Base-by-base conservation (phyloP, 2,888 invertebrate genomes). In the Philhelius pedissequus region DNA sequence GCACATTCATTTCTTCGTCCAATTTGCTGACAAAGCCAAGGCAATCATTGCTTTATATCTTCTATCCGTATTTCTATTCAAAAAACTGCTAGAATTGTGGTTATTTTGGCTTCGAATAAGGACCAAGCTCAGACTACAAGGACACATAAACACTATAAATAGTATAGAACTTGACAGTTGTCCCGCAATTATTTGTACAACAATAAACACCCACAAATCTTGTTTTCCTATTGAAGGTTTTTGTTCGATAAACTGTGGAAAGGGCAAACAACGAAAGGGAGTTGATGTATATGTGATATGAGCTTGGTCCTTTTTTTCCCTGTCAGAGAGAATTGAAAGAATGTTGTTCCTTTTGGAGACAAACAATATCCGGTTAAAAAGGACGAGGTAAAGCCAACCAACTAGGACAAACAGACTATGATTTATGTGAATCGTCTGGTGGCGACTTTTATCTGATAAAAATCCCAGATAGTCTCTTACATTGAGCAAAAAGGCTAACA, bases 151-250 rank as follows among this genome's bases (percentile, higher is more conserved):
- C 40, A 25, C 22, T 15, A 48, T 11, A 48, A 20, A 15, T n/a
- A 8, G 56, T 32, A 81, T 48, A 50, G 35, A 35, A 77, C 73
- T 82, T 82, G 82, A 83, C 79, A 83, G 83, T 79, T 83, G 64
- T 83, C 74, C 74, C 79, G 79, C 83, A 83, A 83, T 83, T 83
- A 83, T 83, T 83, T 83, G 78, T 83, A 79, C 79, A 83, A 83
- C 83, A 83, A 83, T 79, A 83, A 83, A 83, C 79, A 78, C 79
- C 74, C 78, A 79, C 83, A 83, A 74, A 79, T 83, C 69, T 74
- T 78, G 69, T 78, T 73, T 68, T 73, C 22, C 48, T 54, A 27
- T 74, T 78, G 52, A 62, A 62, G 22, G 52, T 50, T 73, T 40
- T 69, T 77, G 56, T 48, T 58, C 66, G 13, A 45, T 20, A n/a